These are phyloP conservation scores for Ramazzottius varieornatus DNA, from an alignment of 2,888 invertebrate species.

Conservation along the genomic window DNA sequence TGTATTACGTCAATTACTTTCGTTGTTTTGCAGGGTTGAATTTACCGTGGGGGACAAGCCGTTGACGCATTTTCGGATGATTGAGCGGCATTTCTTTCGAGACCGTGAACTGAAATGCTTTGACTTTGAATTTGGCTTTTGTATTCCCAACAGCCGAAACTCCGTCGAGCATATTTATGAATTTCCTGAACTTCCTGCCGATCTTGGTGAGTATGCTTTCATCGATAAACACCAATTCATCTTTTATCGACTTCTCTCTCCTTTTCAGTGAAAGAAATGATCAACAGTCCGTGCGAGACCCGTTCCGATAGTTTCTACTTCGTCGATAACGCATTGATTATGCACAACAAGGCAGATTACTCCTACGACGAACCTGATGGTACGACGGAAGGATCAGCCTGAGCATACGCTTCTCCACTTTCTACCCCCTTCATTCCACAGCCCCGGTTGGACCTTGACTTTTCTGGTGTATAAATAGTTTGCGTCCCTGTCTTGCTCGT, in stretches of 20 bases:
- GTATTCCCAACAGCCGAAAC: slow-evolving; percentile 86
- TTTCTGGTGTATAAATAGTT: too few species aligned
- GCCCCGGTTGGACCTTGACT: too few species aligned
- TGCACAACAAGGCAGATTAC: slow-evolving; percentile 99
- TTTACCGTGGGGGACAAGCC: slow-evolving; percentile 76
- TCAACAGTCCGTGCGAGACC: slow-evolving; percentile 77
- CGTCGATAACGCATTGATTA: slow-evolving; percentile 77
- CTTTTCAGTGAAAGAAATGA: slow-evolving; percentile 77
- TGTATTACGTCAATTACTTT: too few species aligned
- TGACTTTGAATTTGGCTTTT: slow-evolving; percentile 97
- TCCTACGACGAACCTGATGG: slow-evolving; percentile 44
- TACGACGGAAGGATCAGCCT: too few species aligned
- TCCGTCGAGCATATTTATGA: slow-evolving; percentile 98
- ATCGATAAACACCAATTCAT: background rate
- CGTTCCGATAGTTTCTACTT: slow-evolving; percentile 97
- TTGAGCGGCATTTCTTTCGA: slow-evolving; percentile 81
- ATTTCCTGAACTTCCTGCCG: slow-evolving; percentile 61
- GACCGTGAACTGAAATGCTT: slow-evolving; percentile 80
- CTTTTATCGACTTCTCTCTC: slow-evolving; percentile 11
- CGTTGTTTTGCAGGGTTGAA: slow-evolving; percentile 43
- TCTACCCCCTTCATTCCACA: too few species aligned
- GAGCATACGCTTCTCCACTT: too few species aligned
- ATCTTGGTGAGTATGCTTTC: slow-evolving; percentile 42
- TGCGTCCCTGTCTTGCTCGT: too few species aligned
- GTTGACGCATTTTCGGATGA: slow-evolving; percentile 84